phyloP scores from a whole-genome alignment of 30 jellyfish, hydroid and myxozoan genomes.

The Chironex yamaguchii region DNA sequence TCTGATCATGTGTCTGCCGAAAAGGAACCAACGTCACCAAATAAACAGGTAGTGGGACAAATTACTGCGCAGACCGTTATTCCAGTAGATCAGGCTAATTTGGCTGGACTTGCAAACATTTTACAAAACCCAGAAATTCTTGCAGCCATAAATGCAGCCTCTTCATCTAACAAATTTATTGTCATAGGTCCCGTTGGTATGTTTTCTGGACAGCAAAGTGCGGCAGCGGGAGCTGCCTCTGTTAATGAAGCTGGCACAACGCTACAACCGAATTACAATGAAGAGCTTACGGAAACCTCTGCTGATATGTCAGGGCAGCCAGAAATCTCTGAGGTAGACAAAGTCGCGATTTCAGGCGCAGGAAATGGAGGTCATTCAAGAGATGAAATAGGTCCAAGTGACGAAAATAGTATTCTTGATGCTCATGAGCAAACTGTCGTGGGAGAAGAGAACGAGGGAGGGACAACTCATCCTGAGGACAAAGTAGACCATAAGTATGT shows the following conservation, averaged over 20 bases:
- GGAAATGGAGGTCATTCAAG: background rate
- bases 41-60: slow-evolving; percentile 60
- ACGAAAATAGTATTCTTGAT: too few species aligned
- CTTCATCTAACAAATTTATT: slow-evolving; percentile 95
- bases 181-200: slow-evolving; percentile 99
- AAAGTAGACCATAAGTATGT: background rate
- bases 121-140: slow-evolving; percentile 96
- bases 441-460: background rate
- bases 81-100: slow-evolving; percentile 78
- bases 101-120: slow-evolving; percentile 97
- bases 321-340: background rate
- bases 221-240: slow-evolving; percentile 62
- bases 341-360: background rate
- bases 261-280: background rate
- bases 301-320: background rate
- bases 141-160: slow-evolving; percentile 98
- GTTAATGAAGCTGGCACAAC: background rate
- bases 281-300: background rate
- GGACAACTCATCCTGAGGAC: background rate
- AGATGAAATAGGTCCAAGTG: background rate
- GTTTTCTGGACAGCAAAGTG: slow-evolving; percentile 80
- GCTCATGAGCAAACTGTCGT: background rate
- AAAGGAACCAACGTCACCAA: background rate
- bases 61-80: slow-evolving; percentile 63
- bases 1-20: background rate